These are phyloP conservation scores for Spheniscus mendiculus DNA, from an alignment of 2,113 vertebrate species.

Conservation along the genomic window DNA sequence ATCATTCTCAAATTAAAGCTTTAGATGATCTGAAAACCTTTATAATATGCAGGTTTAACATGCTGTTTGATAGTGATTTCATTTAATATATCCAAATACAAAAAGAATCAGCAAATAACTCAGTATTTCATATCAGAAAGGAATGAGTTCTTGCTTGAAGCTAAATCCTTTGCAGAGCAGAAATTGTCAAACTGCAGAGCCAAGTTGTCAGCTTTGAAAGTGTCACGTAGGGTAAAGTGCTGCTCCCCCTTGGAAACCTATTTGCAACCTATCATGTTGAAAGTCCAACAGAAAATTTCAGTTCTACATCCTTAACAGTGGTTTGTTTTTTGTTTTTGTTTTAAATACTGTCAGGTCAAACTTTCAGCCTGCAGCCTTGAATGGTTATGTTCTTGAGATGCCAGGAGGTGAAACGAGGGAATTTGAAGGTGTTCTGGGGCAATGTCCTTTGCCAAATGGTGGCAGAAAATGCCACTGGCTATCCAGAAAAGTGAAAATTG, in stretches of 20 bases:
- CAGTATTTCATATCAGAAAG: not conserved
- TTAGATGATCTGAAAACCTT: conserved; percentile 1
- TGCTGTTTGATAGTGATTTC: conserved; percentile 31
- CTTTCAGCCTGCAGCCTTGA: not conserved
- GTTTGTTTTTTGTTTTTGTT: not conserved
- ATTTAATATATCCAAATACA: conserved; percentile 45
- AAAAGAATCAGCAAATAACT: conserved; percentile 17
- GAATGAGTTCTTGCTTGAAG: conserved; percentile 12
- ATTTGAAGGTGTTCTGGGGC: not conserved
- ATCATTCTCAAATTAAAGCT: conserved; percentile 46
- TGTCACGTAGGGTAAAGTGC: not conserved
- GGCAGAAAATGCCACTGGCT: not conserved
- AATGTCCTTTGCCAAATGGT: not conserved
- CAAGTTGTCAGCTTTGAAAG: conserved; percentile 19
- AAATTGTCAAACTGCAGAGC: not conserved
- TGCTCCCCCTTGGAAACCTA: conserved; percentile 18
- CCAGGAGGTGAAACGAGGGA: not conserved
- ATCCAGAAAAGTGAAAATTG: not conserved
- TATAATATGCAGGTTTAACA: conserved; percentile 29
- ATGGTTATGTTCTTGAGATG: not conserved
- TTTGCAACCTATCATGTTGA: conserved; percentile 3
- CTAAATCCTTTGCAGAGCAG: conserved; percentile 32
- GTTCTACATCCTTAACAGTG: not conserved
- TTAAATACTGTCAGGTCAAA: not conserved
- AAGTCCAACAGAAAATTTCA: not conserved